phyloP scores from a whole-genome alignment of 2,113 vertebrate species.

The Tachysurus vachellii region DNA sequence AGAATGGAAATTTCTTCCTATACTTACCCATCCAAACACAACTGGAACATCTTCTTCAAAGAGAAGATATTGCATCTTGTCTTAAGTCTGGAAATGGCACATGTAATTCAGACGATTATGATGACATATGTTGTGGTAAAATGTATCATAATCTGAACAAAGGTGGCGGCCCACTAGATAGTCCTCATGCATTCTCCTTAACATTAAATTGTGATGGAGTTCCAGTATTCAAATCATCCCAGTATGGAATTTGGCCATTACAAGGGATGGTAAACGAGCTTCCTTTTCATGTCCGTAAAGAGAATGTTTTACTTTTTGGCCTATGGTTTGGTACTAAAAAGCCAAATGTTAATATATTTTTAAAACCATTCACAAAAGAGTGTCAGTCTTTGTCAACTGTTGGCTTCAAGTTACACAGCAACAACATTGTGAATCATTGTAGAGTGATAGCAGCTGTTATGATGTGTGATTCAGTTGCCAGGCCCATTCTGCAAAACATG shows the following conservation, averaged over 20 bases:
- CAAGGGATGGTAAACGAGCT: not conserved
- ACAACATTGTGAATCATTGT: not conserved
- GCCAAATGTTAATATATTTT: conserved; percentile 7
- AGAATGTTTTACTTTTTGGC: conserved; percentile 37
- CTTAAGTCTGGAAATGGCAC: conserved; percentile 28
- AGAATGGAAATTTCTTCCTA: conserved; percentile 51
- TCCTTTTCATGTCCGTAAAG: not conserved
- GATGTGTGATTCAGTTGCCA: not conserved
- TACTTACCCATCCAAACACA: conserved; percentile 57
- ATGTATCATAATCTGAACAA: conserved; percentile 40
- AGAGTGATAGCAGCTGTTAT: not conserved
- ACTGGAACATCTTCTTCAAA: conserved; percentile 47
- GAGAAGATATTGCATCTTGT: conserved; percentile 29
- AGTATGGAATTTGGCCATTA: conserved; percentile 45
- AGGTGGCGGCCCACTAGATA: conserved; percentile 41
- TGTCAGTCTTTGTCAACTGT: conserved; percentile 37
- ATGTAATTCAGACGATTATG: conserved; percentile 47
- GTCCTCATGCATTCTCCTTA: conserved; percentile 45
- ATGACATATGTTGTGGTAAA: conserved; percentile 29
- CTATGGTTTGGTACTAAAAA: conserved; percentile 50
- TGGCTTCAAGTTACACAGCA: conserved; percentile 46
- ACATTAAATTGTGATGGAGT: not conserved
- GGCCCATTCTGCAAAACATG: not conserved
- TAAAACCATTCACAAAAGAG: conserved; percentile 13
- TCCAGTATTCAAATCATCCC: conserved; percentile 40